These are phyloP conservation scores for Thyatira batis DNA, from an alignment of 2,888 invertebrate genomes.

Conservation along the genomic window DNA sequence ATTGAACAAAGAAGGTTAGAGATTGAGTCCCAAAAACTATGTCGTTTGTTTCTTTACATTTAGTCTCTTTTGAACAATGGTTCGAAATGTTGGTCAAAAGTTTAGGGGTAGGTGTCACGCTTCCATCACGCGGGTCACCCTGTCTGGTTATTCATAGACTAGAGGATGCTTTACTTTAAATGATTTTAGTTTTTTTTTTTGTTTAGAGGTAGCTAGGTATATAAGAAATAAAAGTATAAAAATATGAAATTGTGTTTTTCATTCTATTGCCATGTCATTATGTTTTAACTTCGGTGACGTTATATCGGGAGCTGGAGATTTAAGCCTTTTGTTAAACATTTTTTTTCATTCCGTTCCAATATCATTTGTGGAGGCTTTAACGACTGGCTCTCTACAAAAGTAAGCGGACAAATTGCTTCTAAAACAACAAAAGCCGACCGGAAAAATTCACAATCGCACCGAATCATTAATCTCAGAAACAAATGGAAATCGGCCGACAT, in stretches of 20 bases:
- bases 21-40: too few species aligned
- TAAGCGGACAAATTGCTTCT: slow-evolving; percentile 82
- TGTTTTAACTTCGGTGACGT: slow-evolving; percentile 22
- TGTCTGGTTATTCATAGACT: too few species aligned
- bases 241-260: not conserved
- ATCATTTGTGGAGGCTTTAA: slow-evolving; percentile 75
- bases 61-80: too few species aligned
- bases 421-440: slow-evolving; percentile 82
- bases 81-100: too few species aligned
- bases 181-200: too few species aligned
- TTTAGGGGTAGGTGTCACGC: too few species aligned
- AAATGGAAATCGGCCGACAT: slow-evolving; percentile 83
- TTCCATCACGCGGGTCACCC: too few species aligned
- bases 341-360: slow-evolving; percentile 67
- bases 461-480: slow-evolving; percentile 83
- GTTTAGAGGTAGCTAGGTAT: too few species aligned
- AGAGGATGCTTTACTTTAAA: too few species aligned
- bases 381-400: slow-evolving; percentile 78
- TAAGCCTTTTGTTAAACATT: slow-evolving; percentile 41
- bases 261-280: slow-evolving; percentile 12
- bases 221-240: too few species aligned
- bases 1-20: too few species aligned
- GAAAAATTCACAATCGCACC: slow-evolving; percentile 82
- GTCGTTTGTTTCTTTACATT: not conserved
- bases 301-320: slow-evolving; percentile 25